Evolutionary conservation across 2,797 vertebrate genomes (phyloP).

Genomic region (Poeciliopsis turneri): DNA sequence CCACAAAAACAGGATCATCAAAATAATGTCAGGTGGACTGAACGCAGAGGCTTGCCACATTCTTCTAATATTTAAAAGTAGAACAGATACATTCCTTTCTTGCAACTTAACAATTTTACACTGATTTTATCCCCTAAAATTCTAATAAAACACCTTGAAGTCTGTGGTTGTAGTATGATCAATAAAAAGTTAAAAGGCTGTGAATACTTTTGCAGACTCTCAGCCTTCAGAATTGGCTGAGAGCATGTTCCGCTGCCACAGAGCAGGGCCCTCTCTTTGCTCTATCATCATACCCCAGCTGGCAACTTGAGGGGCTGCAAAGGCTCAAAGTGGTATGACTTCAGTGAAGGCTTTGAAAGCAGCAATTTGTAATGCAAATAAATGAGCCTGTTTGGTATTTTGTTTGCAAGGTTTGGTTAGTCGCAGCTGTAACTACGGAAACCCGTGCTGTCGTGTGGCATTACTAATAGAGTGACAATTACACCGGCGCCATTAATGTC

Average conservation of each 20-base stretch:
- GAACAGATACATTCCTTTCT: background rate
- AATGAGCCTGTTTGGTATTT: conserved; percentile 80
- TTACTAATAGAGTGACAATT: conserved; percentile 85
- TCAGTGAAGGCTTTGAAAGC: conserved; percentile 76
- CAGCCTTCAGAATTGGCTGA: conserved; percentile 14
- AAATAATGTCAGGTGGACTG: background rate
- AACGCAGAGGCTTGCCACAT: background rate
- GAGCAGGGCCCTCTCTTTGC: conserved; percentile 51
- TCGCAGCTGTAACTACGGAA: conserved; percentile 78
- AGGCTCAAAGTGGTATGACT: conserved; percentile 70
- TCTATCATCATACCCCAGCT: conserved; percentile 68
- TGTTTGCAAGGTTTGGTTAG: conserved; percentile 76
- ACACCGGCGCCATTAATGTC: conserved; percentile 79
- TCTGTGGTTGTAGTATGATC: background rate
- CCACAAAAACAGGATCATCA: background rate
- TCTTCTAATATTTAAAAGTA: background rate
- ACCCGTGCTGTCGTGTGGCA: conserved; percentile 77
- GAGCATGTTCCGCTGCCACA: conserved; percentile 10
- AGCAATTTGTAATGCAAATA: conserved; percentile 82
- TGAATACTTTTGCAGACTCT: background rate
- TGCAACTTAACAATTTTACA: background rate
- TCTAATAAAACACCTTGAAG: background rate
- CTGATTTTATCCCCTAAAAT: background rate
- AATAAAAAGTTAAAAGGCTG: too few species aligned
- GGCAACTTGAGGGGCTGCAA: conserved; percentile 67